Percentiles rank a stretch among this genome's conserved stretches.
Evolutionary conservation across 2,113 vertebrate species (phyloP).

Genomic region (Mustelus asterias): DNA sequence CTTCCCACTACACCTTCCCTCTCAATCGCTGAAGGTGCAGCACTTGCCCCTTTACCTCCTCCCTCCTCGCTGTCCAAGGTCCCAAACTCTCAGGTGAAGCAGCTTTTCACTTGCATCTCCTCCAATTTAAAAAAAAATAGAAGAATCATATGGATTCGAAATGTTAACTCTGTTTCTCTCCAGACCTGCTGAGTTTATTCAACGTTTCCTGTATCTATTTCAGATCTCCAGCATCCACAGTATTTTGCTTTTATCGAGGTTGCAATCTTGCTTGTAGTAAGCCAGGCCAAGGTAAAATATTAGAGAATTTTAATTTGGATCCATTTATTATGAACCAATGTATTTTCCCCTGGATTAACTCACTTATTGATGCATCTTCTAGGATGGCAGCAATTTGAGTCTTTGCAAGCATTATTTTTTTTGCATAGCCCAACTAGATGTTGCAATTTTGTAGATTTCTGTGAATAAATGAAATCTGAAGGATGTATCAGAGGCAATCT

Average conservation of each 20-base stretch:
- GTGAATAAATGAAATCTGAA: background rate
- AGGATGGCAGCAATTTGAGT: background rate
- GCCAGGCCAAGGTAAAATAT: background rate
- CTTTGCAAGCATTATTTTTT: background rate
- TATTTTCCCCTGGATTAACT: background rate
- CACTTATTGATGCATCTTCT: background rate
- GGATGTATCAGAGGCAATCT: no score
- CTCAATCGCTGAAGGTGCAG: no score
- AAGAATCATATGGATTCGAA: no score
- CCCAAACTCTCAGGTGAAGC: no score
- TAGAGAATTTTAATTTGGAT: slow-evolving; percentile 17
- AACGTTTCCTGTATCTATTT: no score
- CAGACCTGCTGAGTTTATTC: no score
- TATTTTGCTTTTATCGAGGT: background rate
- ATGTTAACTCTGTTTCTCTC: background rate
- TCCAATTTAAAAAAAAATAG: no score
- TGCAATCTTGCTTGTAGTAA: background rate
- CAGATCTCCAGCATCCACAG: no score
- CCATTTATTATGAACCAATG: background rate
- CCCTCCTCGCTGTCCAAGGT: no score
- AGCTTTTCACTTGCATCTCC: no score
- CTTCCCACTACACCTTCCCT: no score
- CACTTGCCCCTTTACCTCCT: no score
- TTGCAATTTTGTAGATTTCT: background rate
- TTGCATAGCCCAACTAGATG: background rate